Base-by-base conservation (phyloP, 2,113 vertebrate species). In the Pandion haliaetus region DNA sequence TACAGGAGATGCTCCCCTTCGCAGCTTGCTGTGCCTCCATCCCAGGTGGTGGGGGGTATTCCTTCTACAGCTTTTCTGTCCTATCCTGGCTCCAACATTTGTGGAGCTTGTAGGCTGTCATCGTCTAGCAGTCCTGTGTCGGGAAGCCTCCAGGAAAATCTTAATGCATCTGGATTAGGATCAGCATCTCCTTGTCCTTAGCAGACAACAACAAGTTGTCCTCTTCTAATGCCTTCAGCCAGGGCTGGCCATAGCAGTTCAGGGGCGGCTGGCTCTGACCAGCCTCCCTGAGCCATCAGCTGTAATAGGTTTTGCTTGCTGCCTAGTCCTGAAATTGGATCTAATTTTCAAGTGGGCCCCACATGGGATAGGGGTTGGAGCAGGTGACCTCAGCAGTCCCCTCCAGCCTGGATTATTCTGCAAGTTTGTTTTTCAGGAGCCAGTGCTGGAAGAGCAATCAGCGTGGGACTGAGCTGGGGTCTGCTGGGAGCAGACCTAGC, bases 11-110 rank as follows among this genome's bases (percentile, higher is more conserved):
- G 49, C 54, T 59, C 24, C 32, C 63, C 40, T 29, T 29, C 6
- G 14, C 38, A 40, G 52, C 29, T 38, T 24, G 2, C 72, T 47
- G 2, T 17, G 50, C 20, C 16, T 54, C 86, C 31, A 2, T 10
- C 61, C 71, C 66, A 4, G 7, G 1, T 8, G 38, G 7, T 24
- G 10, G 4, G 34, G 21, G 17, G 0, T 26, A 2, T 16, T 63
- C 63, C 88, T 76, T 15, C 32, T 14, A 17, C 9, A 49, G 49
- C 18, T 81, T 52, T 40, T 13, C 28, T 36, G 12, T 50, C 42
- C 70, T 18, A 7, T 42, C 34, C 57, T 54, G 17, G 19, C 58
- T 69, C 32, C 58, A 18, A 1, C 23, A 5, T 49, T 55, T 34
- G 17, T 42, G 47, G 17, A 14, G 38, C 49, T n/a, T 21, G 32